phyloP scores from a whole-genome alignment of 1,140 invertebrate genomes.

The Bombus cullumanus region DNA sequence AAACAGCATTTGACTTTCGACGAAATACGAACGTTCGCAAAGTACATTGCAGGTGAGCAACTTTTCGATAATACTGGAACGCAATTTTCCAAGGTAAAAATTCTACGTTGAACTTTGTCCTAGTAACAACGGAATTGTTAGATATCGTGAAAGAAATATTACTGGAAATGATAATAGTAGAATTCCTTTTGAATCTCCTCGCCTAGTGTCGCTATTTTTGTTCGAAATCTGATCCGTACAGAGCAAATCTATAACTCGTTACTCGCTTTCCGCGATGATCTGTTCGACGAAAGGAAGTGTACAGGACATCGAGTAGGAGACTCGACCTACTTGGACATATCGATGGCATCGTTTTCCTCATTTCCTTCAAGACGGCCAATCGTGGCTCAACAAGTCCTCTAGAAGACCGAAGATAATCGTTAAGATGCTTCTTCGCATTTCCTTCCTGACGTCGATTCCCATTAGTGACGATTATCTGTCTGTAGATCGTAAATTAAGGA shows the following conservation, averaged over 20 bases:
- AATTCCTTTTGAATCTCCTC: not conserved
- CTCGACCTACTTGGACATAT: slow-evolving; percentile 37
- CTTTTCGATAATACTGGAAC: too few relatives aligned
- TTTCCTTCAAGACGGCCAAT: slow-evolving; percentile 20
- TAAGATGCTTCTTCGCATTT: not conserved
- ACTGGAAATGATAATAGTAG: not conserved
- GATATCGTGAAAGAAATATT: not conserved
- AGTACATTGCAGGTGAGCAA: not conserved
- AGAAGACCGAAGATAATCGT: not conserved
- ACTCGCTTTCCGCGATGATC: not conserved
- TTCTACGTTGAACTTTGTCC: not conserved
- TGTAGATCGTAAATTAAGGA: too few relatives aligned
- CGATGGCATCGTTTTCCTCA: slow-evolving; percentile 18
- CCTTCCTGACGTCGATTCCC: too few relatives aligned
- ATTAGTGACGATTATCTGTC: too few relatives aligned
- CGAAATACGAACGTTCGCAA: not conserved
- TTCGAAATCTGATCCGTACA: not conserved
- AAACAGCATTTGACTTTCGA: not conserved
- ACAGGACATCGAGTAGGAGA: not conserved
- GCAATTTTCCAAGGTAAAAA: not conserved
- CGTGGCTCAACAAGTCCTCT: slow-evolving; percentile 10
- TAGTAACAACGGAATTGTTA: not conserved
- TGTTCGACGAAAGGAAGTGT: not conserved
- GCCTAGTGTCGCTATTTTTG: not conserved
- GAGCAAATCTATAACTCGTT: slow-evolving; percentile 5